Evolutionary conservation across 1,140 invertebrate species (phyloP).

Genomic region (Drosophila hydei): DNA sequence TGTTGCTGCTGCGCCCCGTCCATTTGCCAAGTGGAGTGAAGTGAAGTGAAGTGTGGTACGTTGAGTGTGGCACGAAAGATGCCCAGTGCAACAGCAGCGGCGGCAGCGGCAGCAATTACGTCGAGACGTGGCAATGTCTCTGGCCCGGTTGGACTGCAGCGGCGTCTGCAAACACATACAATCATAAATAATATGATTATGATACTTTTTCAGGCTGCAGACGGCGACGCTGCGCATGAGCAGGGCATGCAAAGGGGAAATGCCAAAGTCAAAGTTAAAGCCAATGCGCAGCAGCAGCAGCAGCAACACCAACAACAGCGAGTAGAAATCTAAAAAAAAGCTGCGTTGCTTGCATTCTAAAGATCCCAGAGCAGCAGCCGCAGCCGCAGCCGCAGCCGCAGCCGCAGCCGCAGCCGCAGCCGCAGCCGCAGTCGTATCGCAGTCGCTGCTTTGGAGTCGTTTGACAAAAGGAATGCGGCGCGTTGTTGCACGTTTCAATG

Average conservation of each 20-base stretch:
- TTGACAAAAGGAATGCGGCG: slow-evolving; percentile 61
- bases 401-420: slow-evolving; percentile 17
- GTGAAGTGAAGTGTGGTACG: slow-evolving; percentile 21
- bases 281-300: not conserved
- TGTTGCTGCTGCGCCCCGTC: slow-evolving; percentile 48
- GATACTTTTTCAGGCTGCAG: slow-evolving; percentile 58
- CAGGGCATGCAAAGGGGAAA: slow-evolving; percentile 7
- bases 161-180: slow-evolving; percentile 68
- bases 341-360: slow-evolving; percentile 59
- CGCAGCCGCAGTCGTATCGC: slow-evolving; percentile 19
- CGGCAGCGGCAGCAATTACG: slow-evolving; percentile 44
- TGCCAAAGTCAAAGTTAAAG: slow-evolving; percentile 9
- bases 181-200: slow-evolving; percentile 81
- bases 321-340: slow-evolving; percentile 11
- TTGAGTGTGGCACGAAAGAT: slow-evolving; percentile 53
- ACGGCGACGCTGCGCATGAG: slow-evolving; percentile 21
- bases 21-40: slow-evolving; percentile 14
- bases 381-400: slow-evolving; percentile 10
- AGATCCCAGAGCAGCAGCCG: slow-evolving; percentile 45
- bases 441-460: slow-evolving; percentile 33
- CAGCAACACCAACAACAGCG: slow-evolving; percentile 2
- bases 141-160: slow-evolving; percentile 9
- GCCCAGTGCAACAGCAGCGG: slow-evolving; percentile 28
- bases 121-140: slow-evolving; percentile 36
- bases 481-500: slow-evolving; percentile 46